phyloP scores from a whole-genome alignment of 35 echinoderm and acorn worm genomes.

The Hemicentrotus pulcherrimus region DNA sequence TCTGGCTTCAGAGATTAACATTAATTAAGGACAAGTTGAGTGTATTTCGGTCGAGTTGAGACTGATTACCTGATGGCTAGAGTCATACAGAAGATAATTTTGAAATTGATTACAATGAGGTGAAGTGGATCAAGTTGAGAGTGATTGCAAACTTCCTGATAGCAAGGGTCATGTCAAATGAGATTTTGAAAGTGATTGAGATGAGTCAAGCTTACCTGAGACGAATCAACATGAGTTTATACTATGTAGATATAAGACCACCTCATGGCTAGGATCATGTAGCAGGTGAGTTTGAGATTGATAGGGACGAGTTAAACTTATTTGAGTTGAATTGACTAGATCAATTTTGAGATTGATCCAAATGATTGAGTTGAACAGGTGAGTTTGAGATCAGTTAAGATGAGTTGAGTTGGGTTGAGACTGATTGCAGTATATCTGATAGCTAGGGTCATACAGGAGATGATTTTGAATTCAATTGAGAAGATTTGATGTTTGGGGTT shows the following conservation, averaged over 20 bases:
- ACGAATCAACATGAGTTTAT: background rate
- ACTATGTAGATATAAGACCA: background rate
- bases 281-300: slow-evolving; percentile 16
- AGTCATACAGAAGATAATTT: too few relatives aligned
- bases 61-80: too few relatives aligned
- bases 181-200: background rate
- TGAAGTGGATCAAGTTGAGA: background rate
- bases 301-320: background rate
- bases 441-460: background rate
- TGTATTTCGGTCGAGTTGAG: too few relatives aligned
- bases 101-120: too few relatives aligned
- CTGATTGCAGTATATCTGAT: background rate
- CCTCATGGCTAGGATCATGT: background rate
- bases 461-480: background rate
- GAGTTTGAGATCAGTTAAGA: background rate
- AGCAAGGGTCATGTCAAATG: background rate
- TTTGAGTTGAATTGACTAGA: too few relatives aligned
- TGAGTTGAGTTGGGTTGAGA: background rate
- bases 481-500: too few relatives aligned
- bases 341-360: background rate
- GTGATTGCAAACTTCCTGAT: too few relatives aligned
- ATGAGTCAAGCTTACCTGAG: background rate
- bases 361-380: too few relatives aligned
- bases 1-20: too few relatives aligned
- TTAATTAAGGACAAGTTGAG: too few relatives aligned